These are phyloP conservation scores for Valencia hispanica DNA, from an alignment of 2,797 vertebrate genomes.

Conservation along the genomic window DNA sequence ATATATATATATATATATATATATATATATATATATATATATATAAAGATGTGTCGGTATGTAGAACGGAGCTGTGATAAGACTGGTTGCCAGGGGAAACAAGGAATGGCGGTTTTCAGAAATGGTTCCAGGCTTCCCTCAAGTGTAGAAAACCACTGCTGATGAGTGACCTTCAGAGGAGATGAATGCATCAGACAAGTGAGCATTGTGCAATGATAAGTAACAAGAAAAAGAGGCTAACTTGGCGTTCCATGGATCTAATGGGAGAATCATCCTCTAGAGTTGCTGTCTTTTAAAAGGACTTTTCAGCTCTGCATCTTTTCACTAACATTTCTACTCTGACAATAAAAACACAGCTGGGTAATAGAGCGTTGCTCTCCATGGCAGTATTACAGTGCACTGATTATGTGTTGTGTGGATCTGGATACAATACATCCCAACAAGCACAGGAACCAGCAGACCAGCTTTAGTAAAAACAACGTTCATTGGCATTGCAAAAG, in stretches of 20 bases:
- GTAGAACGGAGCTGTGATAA: conserved; percentile 41
- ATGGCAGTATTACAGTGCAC: too few species aligned
- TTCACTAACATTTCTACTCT: not conserved
- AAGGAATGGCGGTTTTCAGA: conserved; percentile 58
- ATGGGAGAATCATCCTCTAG: conserved; percentile 6
- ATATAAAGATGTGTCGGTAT: conserved; percentile 14
- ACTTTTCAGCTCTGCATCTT: not conserved
- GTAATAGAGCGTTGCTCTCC: too few species aligned
- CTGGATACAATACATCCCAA: too few species aligned
- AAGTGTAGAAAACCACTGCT: conserved; percentile 57
- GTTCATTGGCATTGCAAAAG: too few species aligned
- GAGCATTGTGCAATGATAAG: conserved; percentile 18
- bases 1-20: too few species aligned
- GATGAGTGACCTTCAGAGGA: conserved; percentile 61
- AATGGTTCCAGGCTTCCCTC: conserved; percentile 67
- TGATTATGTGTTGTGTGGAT: too few species aligned
- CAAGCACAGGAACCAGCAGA: too few species aligned
- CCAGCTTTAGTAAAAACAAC: too few species aligned
- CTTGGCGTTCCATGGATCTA: conserved; percentile 3
- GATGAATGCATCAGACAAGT: conserved; percentile 15
- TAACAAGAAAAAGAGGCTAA: conserved; percentile 17
- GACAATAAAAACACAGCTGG: not conserved
- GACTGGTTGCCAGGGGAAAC: conserved; percentile 75
- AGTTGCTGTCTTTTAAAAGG: not conserved
- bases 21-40: too few species aligned